Evolutionary conservation across 2,888 invertebrate genomes (phyloP), one percentile per base, ranked within the genome.

Genomic region (Pyrochroa serraticornis): DNA sequence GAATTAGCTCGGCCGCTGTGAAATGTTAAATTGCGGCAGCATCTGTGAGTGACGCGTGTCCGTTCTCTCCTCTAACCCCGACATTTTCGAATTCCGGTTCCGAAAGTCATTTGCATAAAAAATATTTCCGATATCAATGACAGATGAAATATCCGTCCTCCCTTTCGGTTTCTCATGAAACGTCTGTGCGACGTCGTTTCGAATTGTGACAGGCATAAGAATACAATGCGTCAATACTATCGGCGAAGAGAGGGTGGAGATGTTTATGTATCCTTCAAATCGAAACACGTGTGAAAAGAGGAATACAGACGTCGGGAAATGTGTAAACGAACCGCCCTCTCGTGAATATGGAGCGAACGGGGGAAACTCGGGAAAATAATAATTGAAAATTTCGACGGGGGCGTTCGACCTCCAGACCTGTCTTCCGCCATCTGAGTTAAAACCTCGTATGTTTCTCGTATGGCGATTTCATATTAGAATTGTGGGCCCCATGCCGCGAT

Each of bases 21-120:
- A 22, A 22, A 22, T 22, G 22, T 22, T 22, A 22, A 22, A 22
- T 22, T 22, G 22, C 14, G n/a, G 32, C 47, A 35, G 33, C 35
- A 37, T 37, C 49, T 39, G 51, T 43, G 43, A 51, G 41, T 51
- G 51, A 51, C 51, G 42, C 42, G 35, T 51, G 51, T 34, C 51
- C 14, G 48, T 22, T 22, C 22, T 22, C 22, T 30, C 35, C 22
- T 35, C 35, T 22, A 3, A 5, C 22, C 22, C 41, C 14, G 48
- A 10, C 44, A 50, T 41, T 51, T 55, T 58, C 41, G 48, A 61
- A 61, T 61, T 54, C 61, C 36, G 58, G 38, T 53, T 61, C 48
- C 55, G 60, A 54, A 51, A 51, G 57, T 55, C 51, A 64, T 64
- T 61, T 64, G 59, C 61, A 64, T 64, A 59, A 58, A 63, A 63